Evolutionary conservation across 2,797 vertebrate species (phyloP).

Genomic region (Lacerta viridis): DNA sequence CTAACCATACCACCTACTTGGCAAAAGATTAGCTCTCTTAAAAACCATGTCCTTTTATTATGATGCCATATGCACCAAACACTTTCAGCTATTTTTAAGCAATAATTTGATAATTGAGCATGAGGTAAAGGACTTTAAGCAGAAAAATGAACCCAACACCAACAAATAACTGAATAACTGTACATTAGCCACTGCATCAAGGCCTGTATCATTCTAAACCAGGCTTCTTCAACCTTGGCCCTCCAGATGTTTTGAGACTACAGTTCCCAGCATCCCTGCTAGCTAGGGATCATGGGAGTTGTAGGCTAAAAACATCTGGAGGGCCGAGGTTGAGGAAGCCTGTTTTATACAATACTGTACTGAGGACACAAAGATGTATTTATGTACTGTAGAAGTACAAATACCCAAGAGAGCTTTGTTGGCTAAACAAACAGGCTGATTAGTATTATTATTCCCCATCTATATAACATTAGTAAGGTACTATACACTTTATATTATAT

Average conservation of each 20-base stretch:
- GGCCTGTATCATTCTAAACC: not conserved
- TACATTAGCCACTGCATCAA: constrained; percentile 3
- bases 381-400: not conserved
- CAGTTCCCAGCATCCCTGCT: too few relatives aligned
- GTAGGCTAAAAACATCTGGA: too few relatives aligned
- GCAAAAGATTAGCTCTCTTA: not conserved
- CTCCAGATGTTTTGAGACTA: too few relatives aligned
- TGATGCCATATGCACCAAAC: not conserved
- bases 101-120: not conserved
- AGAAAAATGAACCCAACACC: not conserved
- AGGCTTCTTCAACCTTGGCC: too few relatives aligned
- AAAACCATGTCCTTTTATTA: not conserved
- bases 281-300: too few relatives aligned
- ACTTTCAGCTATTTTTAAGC: not conserved
- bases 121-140: not conserved
- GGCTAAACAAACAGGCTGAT: not conserved
- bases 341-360: not conserved
- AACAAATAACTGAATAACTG: not conserved
- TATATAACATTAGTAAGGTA: not conserved
- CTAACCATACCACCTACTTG: not conserved
- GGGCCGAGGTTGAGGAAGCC: too few relatives aligned
- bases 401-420: not conserved
- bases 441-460: not conserved
- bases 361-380: not conserved
- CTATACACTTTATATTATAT: not conserved